Conservation (phyloP, 2,797 vertebrate species). For the Ctenopoma kingsleyae region DNA sequence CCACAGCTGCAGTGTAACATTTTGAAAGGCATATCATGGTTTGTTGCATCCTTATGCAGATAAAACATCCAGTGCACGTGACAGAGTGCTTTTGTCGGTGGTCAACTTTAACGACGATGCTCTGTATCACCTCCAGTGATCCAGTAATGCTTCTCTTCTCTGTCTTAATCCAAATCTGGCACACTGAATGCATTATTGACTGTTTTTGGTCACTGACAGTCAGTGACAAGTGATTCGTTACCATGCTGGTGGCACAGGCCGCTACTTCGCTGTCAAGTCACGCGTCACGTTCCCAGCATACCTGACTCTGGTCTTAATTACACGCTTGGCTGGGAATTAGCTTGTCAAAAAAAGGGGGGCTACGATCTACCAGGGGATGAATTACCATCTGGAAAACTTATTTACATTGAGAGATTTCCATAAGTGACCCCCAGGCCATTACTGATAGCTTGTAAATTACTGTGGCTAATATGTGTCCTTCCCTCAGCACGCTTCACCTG, state of each 20-base stretch:
- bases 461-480: constrained; percentile 20
- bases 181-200: constrained; percentile 10
- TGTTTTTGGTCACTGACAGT: constrained; percentile 31
- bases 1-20: neutral
- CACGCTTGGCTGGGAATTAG: constrained; percentile 73
- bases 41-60: constrained; percentile 13
- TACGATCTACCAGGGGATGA: constrained; percentile 48
- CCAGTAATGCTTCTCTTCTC: constrained; percentile 11
- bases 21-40: constrained; percentile 13
- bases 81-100: constrained; percentile 11
- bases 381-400: constrained; percentile 57
- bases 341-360: constrained; percentile 53
- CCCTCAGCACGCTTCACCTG: constrained; percentile 41
- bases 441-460: constrained; percentile 47
- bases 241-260: constrained; percentile 4
- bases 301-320: constrained; percentile 75
- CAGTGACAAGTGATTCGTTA: constrained; percentile 55
- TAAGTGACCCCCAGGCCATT: constrained; percentile 59
- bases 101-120: constrained; percentile 7
- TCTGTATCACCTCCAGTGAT: neutral
- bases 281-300: constrained; percentile 21
- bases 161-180: constrained; percentile 22
- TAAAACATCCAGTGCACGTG: constrained; percentile 1
- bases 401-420: constrained; percentile 61
- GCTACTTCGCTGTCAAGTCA: constrained; percentile 45